Base-by-base conservation (phyloP, 1,140 invertebrate genomes). In the Mercenaria mercenaria region DNA sequence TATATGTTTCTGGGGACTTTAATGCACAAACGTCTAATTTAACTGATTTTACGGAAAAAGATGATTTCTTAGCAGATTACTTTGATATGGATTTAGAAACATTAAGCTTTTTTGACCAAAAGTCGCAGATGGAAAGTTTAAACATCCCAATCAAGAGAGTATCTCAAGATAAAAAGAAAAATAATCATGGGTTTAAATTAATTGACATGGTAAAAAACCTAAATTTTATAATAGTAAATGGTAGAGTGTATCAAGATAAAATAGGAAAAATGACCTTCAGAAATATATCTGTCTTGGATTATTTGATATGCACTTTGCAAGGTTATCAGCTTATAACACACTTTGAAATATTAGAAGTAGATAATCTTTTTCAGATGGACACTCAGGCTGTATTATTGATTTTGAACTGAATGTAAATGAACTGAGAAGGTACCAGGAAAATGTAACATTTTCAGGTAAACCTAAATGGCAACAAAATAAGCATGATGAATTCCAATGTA, bases 231-330 rank as follows among this genome's bases (percentile, higher is more conserved):
- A 79, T 79, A 23, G 32, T 34, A 50, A 79, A 79, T 52, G 76
- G 76, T 20, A 50, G 76, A 79, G 10, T 79, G 4, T 26, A 13
- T 50, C 15, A 11, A 15, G 72, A 76, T 52, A 50, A 79, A 79
- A 79, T 15, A 18, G 39, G 76, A 26, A 79, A 79, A 15, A 79
- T 47, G 39, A 79, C 76, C 43, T 79, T 79, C 26, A 79, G 47
- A 79, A 47, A 79, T 50, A 50, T 50, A n/a, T 79, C 76, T 13
- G 76, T 79, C 39, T 8, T 79, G 43, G 41, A 79, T 52, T 79
- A 79, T 50, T 6, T 79, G n/a, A 34, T 74, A 26, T 79, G 20
- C 29, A 6, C 37, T 47, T 15, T 79, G 15, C 39, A 52, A 47
- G 20, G 4, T 26, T 79, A 18, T n/a, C 29, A 37, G n/a, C 11